A percentile compares a stretch with the other conserved stretches of the same genome.
These are phyloP conservation scores for Petrocephalus microphthalmus DNA, from an alignment of 2,113 vertebrate genomes.

Conservation along the genomic window DNA sequence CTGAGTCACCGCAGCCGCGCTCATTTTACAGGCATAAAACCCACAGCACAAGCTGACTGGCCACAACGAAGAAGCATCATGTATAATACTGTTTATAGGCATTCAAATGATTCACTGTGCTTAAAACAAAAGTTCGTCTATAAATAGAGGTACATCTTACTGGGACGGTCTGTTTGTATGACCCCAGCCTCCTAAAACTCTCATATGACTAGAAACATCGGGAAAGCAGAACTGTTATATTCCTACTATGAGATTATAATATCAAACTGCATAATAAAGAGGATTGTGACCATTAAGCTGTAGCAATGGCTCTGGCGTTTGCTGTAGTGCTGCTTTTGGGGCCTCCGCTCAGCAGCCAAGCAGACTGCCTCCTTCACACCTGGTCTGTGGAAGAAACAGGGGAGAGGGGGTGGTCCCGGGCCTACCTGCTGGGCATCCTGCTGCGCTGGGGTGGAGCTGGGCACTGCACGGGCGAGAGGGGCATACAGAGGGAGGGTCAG, in stretches of 20 bases:
- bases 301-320: neutral
- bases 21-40: neutral
- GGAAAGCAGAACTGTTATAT: neutral
- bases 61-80: neutral
- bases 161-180: neutral
- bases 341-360: neutral
- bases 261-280: neutral
- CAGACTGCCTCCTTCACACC: neutral
- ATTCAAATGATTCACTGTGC: neutral
- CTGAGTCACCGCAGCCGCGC: neutral
- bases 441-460: slow-evolving; percentile 65
- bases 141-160: neutral
- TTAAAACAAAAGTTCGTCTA: neutral
- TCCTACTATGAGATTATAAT: neutral
- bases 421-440: slow-evolving; percentile 72
- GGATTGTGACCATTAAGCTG: neutral
- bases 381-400: neutral
- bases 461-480: slow-evolving; percentile 42
- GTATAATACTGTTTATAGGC: neutral
- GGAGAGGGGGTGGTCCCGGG: neutral
- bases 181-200: neutral
- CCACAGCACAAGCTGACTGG: neutral
- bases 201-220: neutral
- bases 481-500: neutral
- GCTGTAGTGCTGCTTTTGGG: neutral